phyloP scores from a whole-genome alignment of 2,113 vertebrate species.

The Lota lota region DNA sequence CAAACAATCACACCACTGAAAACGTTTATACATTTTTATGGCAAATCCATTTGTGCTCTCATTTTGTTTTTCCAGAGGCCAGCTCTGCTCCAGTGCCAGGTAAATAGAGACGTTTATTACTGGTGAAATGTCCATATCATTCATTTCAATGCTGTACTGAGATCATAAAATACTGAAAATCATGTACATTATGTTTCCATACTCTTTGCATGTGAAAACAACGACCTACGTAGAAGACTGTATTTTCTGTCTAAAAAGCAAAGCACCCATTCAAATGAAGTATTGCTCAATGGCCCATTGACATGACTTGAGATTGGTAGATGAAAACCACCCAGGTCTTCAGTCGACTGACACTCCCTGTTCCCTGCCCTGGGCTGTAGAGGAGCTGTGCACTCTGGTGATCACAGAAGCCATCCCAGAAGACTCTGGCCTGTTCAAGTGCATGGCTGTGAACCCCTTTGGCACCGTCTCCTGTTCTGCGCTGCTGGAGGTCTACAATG shows the following conservation, averaged over 20 bases:
- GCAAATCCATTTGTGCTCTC: constrained; percentile 3
- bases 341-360: neutral
- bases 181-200: no score
- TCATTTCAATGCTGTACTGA: neutral
- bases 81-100: constrained; percentile 82
- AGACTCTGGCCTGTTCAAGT: constrained; percentile 86
- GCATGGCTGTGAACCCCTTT: constrained; percentile 80
- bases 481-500: constrained; percentile 77
- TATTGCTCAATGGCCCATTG: neutral
- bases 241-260: no score
- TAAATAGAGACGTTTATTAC: constrained; percentile 51
- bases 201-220: neutral
- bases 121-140: neutral
- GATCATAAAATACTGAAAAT: no score
- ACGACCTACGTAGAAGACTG: neutral
- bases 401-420: constrained; percentile 88
- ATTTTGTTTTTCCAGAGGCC: constrained; percentile 74
- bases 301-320: no score
- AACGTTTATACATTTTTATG: no score
- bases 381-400: constrained; percentile 87
- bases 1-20: no score
- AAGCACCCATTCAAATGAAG: neutral
- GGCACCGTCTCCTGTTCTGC: constrained; percentile 79
- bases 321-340: neutral
- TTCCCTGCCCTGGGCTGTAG: constrained; percentile 53